These are phyloP conservation scores for Drosophila grimshawi DNA, from an alignment of 1,140 invertebrate genomes.

Conservation along the genomic window DNA sequence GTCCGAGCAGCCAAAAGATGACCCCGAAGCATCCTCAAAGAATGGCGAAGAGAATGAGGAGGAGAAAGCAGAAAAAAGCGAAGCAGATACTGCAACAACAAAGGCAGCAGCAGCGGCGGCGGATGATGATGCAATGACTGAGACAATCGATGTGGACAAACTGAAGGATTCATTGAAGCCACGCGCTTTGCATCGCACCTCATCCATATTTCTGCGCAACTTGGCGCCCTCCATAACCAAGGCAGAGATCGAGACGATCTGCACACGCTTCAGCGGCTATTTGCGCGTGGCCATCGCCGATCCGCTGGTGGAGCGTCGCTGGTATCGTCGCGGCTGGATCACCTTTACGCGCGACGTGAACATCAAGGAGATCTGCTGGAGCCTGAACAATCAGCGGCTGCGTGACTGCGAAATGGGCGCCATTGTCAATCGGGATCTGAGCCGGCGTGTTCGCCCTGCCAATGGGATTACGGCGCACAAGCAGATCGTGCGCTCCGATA, in stretches of 20 bases:
- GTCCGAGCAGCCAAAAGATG: conserved; percentile 7
- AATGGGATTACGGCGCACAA: conserved; percentile 97
- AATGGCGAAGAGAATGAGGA: conserved; percentile 14
- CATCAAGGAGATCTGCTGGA: conserved; percentile 99
- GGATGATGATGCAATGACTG: conserved; percentile 44
- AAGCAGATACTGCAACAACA: neutral
- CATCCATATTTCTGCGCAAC: conserved; percentile 98
- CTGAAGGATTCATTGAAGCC: conserved; percentile 87
- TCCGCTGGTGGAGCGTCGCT: conserved; percentile 96
- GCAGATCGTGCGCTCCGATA: conserved; percentile 95
- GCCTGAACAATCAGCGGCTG: conserved; percentile 94
- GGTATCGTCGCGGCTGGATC: conserved; percentile 98
- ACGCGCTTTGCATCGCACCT: conserved; percentile 94
- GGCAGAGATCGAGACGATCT: conserved; percentile 98
- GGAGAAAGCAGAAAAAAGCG: neutral
- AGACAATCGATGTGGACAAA: conserved; percentile 83
- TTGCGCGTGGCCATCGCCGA: conserved; percentile 98
- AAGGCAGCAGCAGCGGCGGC: neutral
- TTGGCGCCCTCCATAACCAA: conserved; percentile 98
- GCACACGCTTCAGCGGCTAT: conserved; percentile 97
- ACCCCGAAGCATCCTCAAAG: neutral
- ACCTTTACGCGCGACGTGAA: conserved; percentile 98
- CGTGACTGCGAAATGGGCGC: conserved; percentile 97
- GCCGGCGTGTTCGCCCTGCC: conserved; percentile 95
- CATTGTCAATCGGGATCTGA: conserved; percentile 97